Base-by-base conservation (phyloP, 2,113 vertebrate species). In the Crotalus helleri region DNA sequence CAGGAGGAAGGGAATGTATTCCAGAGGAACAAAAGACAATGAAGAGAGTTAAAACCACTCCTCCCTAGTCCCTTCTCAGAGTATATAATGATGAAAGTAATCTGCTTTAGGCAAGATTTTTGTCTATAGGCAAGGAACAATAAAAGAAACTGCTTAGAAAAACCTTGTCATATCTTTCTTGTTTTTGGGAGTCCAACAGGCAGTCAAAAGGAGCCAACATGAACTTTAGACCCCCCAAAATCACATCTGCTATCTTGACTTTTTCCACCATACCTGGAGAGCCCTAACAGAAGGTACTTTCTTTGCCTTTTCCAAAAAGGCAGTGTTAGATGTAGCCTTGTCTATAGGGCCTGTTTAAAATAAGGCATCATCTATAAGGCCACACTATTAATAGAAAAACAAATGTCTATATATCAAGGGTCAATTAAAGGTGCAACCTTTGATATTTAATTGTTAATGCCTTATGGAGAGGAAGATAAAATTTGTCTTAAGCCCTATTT, bases 401-500 rank as follows among this genome's bases (percentile, higher is more conserved):
- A n/a, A 64, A 64, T 5, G 17, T 39, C 26, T 64, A 64, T 64
- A 69, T 6, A 88, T 3, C 5, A 92, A 88, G 6, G 33, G 4
- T 33, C 59, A 11, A 13, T 74, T 39, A 33, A 33, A 21, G 59
- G 12, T 5, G 33, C 15, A 81, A 44, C 55, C 33, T 9, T 21
- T 88, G 29, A 69, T 39, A 88, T 92, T 39, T 88, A 88, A 55
- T 26, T 11, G 1, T 13, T 55, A 13, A 69, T 33, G 23, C 51
- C n/a, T 39, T 51, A 88, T 6, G 26, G 19, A 54, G 39, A 15
- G 24, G n/a, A 55, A 53, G 23, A 4, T 53, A 10, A 15, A 33
- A n/a, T 44, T 6, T 59, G 13, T 93, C 19, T 95, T 92, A 92
- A 59, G 46, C 69, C 94, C 90, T 86, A 85, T 87, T 93, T 91